Conservation (phyloP, 2,113 vertebrate genomes). For the Asarcornis scutulata region DNA sequence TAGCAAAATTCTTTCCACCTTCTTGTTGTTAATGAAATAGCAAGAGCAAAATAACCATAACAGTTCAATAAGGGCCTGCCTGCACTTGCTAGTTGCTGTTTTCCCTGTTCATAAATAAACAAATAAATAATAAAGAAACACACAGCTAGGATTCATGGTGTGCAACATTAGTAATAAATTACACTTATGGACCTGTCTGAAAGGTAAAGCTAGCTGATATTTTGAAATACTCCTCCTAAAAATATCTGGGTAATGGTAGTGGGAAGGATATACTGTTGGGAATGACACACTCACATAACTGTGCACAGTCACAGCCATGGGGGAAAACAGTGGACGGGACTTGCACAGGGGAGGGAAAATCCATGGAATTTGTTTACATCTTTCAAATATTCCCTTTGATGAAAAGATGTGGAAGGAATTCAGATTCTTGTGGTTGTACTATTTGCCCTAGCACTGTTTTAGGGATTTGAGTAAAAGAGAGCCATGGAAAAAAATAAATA, state of each 20-base stretch:
- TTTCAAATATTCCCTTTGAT: not conserved
- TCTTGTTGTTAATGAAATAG: not conserved
- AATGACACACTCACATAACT: accelerated
- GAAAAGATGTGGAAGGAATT: not conserved
- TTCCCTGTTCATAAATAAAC: not conserved
- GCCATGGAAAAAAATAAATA: not conserved
- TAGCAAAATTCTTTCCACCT: not conserved
- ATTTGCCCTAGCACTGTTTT: not conserved
- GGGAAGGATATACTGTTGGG: too few relatives aligned
- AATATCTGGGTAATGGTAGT: not conserved
- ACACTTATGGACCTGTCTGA: not conserved
- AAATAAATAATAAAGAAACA: not conserved
- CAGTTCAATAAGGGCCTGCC: not conserved
- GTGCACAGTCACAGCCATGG: not conserved
- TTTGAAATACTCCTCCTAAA: not conserved
- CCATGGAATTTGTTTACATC: not conserved
- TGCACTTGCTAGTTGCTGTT: not conserved
- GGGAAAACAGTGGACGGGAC: not conserved
- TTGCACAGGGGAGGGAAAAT: not conserved
- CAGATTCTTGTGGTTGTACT: not conserved
- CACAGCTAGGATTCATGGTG: not conserved
- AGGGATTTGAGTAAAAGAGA: not conserved
- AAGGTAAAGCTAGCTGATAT: not conserved
- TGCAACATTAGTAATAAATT: not conserved
- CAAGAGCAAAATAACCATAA: not conserved